phyloP scores from a whole-genome alignment of 2,797 vertebrate species.

The Catharus ustulatus region DNA sequence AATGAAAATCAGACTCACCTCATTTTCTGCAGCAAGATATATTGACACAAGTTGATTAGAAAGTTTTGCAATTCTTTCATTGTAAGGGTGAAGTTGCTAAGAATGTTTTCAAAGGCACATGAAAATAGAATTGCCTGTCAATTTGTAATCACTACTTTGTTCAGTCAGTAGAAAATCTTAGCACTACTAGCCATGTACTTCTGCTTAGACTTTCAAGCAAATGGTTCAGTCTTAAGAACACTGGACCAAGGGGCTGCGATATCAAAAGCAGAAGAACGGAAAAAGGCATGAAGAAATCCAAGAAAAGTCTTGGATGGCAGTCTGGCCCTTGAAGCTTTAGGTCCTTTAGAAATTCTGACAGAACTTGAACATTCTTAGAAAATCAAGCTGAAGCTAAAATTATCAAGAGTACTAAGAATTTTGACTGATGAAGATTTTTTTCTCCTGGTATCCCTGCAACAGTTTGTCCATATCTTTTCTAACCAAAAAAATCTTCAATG shows the following conservation, averaged over 20 bases:
- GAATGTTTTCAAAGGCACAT: neutral
- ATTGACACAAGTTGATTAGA: neutral
- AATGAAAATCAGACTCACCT: neutral
- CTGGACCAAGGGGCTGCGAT: neutral
- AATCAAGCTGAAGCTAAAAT: neutral
- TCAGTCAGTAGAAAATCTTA: neutral
- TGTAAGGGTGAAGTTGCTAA: neutral
- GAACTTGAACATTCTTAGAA: neutral
- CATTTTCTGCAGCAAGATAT: neutral
- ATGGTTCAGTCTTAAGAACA: neutral
- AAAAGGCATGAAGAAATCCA: neutral
- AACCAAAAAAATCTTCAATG: neutral
- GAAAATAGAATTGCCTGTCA: neutral
- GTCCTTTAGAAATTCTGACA: neutral
- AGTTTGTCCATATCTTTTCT: neutral
- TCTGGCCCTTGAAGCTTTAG: neutral
- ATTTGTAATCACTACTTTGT: neutral
- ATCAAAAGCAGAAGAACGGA: neutral
- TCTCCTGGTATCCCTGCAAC: neutral
- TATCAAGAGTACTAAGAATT: neutral
- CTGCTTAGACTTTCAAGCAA: neutral
- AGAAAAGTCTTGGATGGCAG: neutral
- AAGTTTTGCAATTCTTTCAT: neutral
- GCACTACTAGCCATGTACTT: neutral
- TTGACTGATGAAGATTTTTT: neutral